These are phyloP conservation scores for Drosophila baimaii DNA, from an alignment of 1,140 invertebrate genomes.

Conservation along the genomic window DNA sequence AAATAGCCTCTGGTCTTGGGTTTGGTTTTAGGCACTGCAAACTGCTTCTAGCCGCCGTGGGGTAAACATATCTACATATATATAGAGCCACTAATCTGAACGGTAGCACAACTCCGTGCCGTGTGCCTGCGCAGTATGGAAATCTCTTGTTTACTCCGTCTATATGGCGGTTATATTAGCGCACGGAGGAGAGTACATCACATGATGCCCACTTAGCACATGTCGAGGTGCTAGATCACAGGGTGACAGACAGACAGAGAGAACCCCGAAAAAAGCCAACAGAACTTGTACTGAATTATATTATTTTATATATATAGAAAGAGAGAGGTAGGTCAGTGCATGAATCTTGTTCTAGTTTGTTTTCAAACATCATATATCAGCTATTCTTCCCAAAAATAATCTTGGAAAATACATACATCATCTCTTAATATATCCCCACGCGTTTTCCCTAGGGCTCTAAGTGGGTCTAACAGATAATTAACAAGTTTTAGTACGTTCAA, in stretches of 20 bases:
- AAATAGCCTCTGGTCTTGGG: constrained; percentile 18
- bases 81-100: constrained; percentile 24
- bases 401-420: constrained; percentile 36
- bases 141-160: constrained; percentile 33
- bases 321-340: constrained; percentile 33
- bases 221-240: constrained; percentile 39
- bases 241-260: constrained; percentile 30
- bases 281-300: neutral
- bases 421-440: constrained; percentile 17
- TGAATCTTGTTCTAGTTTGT: neutral
- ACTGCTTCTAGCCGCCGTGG: constrained; percentile 23
- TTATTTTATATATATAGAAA: neutral
- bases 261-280: neutral
- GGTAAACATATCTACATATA: constrained; percentile 1
- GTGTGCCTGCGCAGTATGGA: constrained; percentile 39
- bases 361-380: neutral
- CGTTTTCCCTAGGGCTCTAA: constrained; percentile 26
- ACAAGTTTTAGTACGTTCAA: constrained; percentile 48
- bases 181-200: constrained; percentile 44
- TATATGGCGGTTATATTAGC: constrained; percentile 50
- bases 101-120: constrained; percentile 23
- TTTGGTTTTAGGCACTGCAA: constrained; percentile 39
- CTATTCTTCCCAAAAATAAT: constrained; percentile 5
- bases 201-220: constrained; percentile 71
- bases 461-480: constrained; percentile 56